Base-by-base conservation (phyloP, 2,797 vertebrate species). In the Bryconaethiops microstoma region DNA sequence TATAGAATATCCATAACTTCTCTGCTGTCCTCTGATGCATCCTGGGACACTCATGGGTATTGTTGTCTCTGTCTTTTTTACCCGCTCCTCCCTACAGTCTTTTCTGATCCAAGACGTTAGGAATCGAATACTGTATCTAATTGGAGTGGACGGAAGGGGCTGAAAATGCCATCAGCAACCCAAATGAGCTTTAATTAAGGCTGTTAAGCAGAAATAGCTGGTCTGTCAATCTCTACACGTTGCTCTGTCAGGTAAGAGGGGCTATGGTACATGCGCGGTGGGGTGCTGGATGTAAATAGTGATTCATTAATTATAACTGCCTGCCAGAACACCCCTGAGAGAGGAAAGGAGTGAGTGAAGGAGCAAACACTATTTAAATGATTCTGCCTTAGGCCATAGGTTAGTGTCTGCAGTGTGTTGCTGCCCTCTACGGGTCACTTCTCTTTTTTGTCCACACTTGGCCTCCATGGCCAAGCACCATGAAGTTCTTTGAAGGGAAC, bases 101-200 rank as follows among this genome's bases (percentile, higher is more conserved):
- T 80, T 83, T 85, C 81, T 89, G 87, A 90, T 90, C 81, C 87
- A 85, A 85, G 83, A 83, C 82, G 81, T 89, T 91, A 87, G 88
- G 85, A 87, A 89, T 88, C 87, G 89, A 87, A 92, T 88, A 87
- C 85, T 77, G 84, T 87, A 87, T 92, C 85, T 89, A 92, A 93
- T 92, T 92, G 89, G 83, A 85, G 71, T 70, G 87, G 88, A 92
- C 92, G 83, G 83, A 82, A 75, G 81, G 82, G 86, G 83, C 7
- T 84, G 80, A 87, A 91, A 91, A 93, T 90, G 88, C 87, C 90
- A 93, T 93, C 92, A 93, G 90, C 89, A 87, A 89, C 81, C 89
- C 87, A 92, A 93, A 94, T 93, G 88, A 93, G 90, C 88, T 92
- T 92, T 92, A 94, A 94, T 94, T 95, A 92, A 86, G 82, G 85